Conservation (phyloP, 2,797 vertebrate genomes). For the Silurus lanzhouensis region DNA sequence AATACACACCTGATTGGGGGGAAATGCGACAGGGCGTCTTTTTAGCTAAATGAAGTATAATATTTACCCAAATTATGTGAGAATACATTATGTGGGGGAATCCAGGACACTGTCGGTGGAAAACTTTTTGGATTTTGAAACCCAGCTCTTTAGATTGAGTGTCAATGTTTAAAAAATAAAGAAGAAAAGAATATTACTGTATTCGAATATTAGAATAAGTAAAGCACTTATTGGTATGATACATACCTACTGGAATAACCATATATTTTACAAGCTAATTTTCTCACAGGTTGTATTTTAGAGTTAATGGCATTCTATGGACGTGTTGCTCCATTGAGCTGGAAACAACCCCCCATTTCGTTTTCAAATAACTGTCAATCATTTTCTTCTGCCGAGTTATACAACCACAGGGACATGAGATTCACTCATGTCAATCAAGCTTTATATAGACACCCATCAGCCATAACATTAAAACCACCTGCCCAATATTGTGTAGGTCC, state of each 20-base stretch:
- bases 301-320: not conserved
- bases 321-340: constrained; percentile 19
- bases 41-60: not conserved
- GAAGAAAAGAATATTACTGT: not conserved
- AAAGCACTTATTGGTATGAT: not conserved
- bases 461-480: too few relatives aligned
- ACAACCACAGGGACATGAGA: constrained; percentile 20
- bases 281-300: not conserved
- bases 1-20: not conserved
- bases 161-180: not conserved
- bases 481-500: too few relatives aligned
- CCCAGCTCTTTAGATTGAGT: not conserved
- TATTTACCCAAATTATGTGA: not conserved
- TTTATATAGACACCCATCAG: not conserved
- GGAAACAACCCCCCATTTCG: constrained; percentile 16
- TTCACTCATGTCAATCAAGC: constrained; percentile 31
- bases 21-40: not conserved
- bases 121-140: not conserved
- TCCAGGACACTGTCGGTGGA: not conserved
- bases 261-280: not conserved
- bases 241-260: not conserved
- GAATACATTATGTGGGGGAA: not conserved
- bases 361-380: constrained; percentile 36
- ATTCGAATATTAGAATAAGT: too few relatives aligned
- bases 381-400: constrained; percentile 30